Conservation (phyloP, 2,797 vertebrate genomes). For the Pseudocheirus occidentalis region DNA sequence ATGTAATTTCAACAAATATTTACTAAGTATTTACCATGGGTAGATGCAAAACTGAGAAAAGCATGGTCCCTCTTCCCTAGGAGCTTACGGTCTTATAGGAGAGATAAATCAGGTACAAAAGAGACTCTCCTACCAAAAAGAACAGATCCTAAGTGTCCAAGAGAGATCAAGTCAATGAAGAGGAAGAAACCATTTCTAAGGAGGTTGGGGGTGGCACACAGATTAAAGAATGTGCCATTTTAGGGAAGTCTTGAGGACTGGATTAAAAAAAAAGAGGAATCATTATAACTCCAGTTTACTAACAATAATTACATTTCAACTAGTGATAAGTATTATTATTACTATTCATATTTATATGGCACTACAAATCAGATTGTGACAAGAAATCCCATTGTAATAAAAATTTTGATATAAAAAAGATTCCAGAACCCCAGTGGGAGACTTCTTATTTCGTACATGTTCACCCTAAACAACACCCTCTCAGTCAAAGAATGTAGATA, state of each 20-base stretch:
- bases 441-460: neutral
- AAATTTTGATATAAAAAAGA: neutral
- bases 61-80: neutral
- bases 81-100: neutral
- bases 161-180: neutral
- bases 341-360: neutral
- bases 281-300: neutral
- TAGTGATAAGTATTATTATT: neutral
- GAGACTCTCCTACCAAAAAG: neutral
- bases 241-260: neutral
- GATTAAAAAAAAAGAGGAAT: neutral
- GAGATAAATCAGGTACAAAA: neutral
- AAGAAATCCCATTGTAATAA: neutral
- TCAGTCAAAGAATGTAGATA: neutral
- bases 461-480: neutral
- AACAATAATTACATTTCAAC: neutral
- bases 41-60: neutral
- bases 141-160: neutral
- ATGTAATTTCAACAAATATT: neutral
- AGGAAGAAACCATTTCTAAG: neutral
- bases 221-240: neutral
- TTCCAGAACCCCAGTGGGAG: neutral
- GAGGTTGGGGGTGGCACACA: neutral
- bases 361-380: neutral
- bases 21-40: neutral